These are phyloP conservation scores for Acanthiza pusilla DNA, from an alignment of 2,797 vertebrate genomes.

Conservation along the genomic window DNA sequence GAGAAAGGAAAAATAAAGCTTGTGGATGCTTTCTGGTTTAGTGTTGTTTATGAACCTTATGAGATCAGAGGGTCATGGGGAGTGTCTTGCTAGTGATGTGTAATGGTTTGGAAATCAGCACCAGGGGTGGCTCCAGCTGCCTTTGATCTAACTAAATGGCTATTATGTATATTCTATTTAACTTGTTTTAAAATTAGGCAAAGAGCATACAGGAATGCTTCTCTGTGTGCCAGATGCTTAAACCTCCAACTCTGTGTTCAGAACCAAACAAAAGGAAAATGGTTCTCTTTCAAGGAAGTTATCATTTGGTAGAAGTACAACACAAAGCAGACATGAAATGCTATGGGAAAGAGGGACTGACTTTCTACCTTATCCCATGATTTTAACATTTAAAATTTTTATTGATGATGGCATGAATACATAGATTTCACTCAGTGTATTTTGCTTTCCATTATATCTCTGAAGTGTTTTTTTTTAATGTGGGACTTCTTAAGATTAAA, in stretches of 20 bases:
- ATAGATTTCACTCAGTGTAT: neutral
- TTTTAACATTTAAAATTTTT: conserved; percentile 1
- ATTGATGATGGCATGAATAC: neutral
- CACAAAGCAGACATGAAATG: conserved; percentile 13
- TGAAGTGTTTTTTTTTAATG: neutral
- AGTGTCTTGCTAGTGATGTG: conserved; percentile 7
- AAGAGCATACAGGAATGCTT: neutral
- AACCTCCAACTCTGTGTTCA: conserved; percentile 23
- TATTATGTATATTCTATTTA: conserved; percentile 38
- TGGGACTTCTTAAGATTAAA: neutral
- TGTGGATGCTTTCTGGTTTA: neutral
- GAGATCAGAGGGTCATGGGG: neutral
- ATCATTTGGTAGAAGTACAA: neutral
- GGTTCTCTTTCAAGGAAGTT: conserved; percentile 11
- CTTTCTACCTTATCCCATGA: neutral
- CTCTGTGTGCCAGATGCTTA: neutral
- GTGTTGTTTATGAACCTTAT: neutral
- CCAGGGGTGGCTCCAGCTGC: neutral
- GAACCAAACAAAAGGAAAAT: conserved; percentile 37
- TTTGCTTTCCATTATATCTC: neutral
- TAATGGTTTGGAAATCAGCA: conserved; percentile 44
- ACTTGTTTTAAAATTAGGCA: conserved; percentile 37
- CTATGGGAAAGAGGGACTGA: neutral
- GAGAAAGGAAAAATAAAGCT: neutral
- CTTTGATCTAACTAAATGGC: conserved; percentile 22